Conservation (phyloP, 92 coral and sea anemone species). For the Actinernus sp. region DNA sequence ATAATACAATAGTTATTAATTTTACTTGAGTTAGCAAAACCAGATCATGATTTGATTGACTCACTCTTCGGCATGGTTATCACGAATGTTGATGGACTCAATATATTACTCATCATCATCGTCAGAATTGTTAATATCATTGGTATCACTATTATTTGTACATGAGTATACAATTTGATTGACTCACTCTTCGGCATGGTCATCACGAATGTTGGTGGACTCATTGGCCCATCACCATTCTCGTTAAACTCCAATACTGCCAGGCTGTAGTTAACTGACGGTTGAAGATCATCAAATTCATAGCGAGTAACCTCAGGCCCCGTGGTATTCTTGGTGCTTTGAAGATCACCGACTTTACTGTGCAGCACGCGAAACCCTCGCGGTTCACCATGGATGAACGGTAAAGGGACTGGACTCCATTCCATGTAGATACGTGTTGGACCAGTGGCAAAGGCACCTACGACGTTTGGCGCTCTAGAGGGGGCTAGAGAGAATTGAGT, state of each 20-base stretch:
- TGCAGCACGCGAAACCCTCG: conserved; percentile 19
- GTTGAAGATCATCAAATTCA: conserved; percentile 34
- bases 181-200: conserved; percentile 38
- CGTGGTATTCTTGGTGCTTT: not conserved
- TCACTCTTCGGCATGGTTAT: conserved; percentile 32
- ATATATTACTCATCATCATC: no score
- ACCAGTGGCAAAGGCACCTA: conserved; percentile 18
- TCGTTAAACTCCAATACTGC: conserved; percentile 39
- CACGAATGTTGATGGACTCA: conserved; percentile 23
- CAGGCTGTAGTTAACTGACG: conserved; percentile 49
- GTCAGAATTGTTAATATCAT: no score
- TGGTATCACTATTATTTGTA: no score
- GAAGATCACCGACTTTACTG: not conserved
- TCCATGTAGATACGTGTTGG: conserved; percentile 22
- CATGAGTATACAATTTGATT: no score
- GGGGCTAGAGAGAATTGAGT: no score
- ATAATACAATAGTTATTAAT: no score
- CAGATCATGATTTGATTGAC: no score
- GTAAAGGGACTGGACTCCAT: conserved; percentile 46
- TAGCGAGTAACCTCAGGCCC: not conserved
- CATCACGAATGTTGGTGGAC: conserved; percentile 19
- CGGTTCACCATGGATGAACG: conserved; percentile 29
- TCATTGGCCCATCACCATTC: conserved; percentile 44
- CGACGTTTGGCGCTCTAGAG: conserved; percentile 21
- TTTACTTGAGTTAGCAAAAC: no score